These are phyloP conservation scores for Megastigmus dorsalis DNA, from an alignment of 2,888 invertebrate species.

Conservation along the genomic window DNA sequence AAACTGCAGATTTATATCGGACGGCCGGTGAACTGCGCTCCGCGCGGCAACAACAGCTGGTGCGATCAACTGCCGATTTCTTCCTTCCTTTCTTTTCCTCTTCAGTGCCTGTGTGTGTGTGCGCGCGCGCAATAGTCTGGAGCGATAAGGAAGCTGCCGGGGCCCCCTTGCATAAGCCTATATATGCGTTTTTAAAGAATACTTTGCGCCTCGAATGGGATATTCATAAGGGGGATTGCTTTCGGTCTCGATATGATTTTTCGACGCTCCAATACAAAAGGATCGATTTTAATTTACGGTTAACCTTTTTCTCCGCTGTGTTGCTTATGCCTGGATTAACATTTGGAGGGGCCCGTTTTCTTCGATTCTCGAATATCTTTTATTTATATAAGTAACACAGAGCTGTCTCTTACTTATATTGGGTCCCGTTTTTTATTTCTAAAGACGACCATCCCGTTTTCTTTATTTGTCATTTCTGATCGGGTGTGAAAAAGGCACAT, in stretches of 20 bases:
- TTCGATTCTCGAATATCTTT: no score
- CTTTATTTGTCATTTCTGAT: no score
- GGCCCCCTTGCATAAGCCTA: conserved; percentile 23
- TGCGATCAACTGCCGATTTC: conserved; percentile 18
- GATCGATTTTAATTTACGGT: background rate
- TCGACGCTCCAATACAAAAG: background rate
- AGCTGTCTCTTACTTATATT: no score
- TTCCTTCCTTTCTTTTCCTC: conserved; percentile 16
- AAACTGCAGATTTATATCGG: conserved; percentile 56
- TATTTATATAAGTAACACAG: no score
- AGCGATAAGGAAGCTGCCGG: conserved; percentile 28
- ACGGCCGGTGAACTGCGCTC: background rate
- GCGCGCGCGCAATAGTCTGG: background rate
- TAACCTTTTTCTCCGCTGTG: no score
- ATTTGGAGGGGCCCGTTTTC: no score
- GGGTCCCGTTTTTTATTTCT: no score
- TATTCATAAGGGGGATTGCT: conserved; percentile 35
- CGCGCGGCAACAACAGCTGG: conserved; percentile 37
- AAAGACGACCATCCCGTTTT: no score
- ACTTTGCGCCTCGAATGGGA: conserved; percentile 4
- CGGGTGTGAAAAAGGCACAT: no score
- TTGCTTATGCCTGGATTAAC: no score
- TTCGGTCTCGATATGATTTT: background rate
- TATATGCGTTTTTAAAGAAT: conserved; percentile 31
- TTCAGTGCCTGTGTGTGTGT: conserved; percentile 1